phyloP scores from a whole-genome alignment of 2,113 vertebrate genomes.

The Podilymbus podiceps region DNA sequence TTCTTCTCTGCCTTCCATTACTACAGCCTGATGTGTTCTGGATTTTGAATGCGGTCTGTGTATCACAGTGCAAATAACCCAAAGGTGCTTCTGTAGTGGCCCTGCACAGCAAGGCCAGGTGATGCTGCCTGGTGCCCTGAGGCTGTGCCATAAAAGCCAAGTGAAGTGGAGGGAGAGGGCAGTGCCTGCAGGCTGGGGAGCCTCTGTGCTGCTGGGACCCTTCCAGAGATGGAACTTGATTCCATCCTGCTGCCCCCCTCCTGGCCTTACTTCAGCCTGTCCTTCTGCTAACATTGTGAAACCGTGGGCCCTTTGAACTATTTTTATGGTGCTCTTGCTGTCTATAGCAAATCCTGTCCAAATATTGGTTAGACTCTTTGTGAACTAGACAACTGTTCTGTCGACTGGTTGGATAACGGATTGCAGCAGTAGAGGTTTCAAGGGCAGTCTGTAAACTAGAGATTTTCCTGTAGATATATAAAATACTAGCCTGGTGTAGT shows the following conservation, averaged over 20 bases:
- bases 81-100: not conserved
- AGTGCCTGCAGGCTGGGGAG: not conserved
- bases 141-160: not conserved
- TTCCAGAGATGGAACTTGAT: not conserved
- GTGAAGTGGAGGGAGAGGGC: not conserved
- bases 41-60: not conserved
- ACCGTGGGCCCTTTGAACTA: not conserved
- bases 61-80: not conserved
- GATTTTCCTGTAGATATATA: not conserved
- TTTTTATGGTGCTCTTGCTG: not conserved
- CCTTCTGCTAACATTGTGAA: not conserved
- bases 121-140: not conserved
- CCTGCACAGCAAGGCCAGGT: not conserved
- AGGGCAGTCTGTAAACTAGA: not conserved
- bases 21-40: not conserved
- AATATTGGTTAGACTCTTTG: not conserved
- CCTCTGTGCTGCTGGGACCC: accelerated
- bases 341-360: not conserved
- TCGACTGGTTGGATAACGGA: not conserved
- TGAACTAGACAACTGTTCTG: not conserved
- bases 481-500: not conserved
- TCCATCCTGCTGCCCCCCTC: not conserved
- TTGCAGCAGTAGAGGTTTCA: not conserved
- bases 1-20: not conserved
- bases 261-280: not conserved